A percentile compares a stretch with the other conserved stretches of the same genome.
These are phyloP conservation scores for Channallabes apus DNA, from an alignment of 2,797 vertebrate genomes.

Conservation along the genomic window DNA sequence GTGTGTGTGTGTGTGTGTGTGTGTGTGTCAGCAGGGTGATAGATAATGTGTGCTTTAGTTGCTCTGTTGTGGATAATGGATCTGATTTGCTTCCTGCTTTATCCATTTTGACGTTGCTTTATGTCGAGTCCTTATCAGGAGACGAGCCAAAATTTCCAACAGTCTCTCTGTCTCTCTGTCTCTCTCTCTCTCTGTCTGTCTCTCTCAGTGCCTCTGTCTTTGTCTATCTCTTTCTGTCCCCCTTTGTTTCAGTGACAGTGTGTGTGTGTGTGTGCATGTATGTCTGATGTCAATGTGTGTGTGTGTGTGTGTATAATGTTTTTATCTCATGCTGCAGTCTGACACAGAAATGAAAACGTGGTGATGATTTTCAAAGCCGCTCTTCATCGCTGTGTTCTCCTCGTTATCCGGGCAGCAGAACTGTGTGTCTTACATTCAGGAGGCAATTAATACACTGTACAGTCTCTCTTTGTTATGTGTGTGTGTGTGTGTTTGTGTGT, in stretches of 20 bases:
- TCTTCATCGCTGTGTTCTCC: background rate
- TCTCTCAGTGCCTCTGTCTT: background rate
- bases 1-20: background rate
- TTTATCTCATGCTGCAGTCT: constrained; percentile 12
- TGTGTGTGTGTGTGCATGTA: background rate
- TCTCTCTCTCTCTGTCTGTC: background rate
- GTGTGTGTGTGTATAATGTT: constrained; percentile 1
- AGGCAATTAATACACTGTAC: constrained; percentile 23
- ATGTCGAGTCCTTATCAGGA: background rate
- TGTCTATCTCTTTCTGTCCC: background rate
- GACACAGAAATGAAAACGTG: constrained; percentile 19
- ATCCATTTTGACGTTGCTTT: constrained; percentile 7
- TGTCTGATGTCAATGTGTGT: background rate
- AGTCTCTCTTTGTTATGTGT: constrained; percentile 9
- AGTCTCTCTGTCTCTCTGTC: background rate
- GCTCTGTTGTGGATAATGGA: constrained; percentile 9
- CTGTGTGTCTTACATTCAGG: constrained; percentile 11
- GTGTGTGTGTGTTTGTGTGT: constrained; percentile 25
- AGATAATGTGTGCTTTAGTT: constrained; percentile 3
- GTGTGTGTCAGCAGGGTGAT: background rate
- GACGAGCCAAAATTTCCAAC: background rate
- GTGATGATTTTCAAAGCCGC: constrained; percentile 17
- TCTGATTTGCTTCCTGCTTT: background rate
- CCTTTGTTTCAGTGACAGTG: background rate
- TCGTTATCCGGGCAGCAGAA: background rate